Evolutionary conservation across 2,113 vertebrate genomes (phyloP).

Genomic region (Prunella fulvescens): DNA sequence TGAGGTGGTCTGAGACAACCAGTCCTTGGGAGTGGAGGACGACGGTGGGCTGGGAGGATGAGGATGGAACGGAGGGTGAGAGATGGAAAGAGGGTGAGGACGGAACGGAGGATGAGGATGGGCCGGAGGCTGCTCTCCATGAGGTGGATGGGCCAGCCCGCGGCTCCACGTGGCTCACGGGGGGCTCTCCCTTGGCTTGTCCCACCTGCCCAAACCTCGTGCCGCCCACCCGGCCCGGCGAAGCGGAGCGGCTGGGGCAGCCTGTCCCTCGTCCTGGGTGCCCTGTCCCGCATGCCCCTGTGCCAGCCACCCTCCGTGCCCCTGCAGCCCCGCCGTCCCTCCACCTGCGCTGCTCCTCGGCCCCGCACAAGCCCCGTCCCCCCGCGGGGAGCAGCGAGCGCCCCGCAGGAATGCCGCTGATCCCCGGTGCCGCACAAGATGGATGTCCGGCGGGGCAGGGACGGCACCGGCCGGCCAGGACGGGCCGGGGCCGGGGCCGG

Average conservation of each 20-base stretch:
- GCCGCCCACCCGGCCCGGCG: fast-evolving
- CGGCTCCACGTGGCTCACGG: not conserved
- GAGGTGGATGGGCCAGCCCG: not conserved
- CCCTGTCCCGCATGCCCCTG: not conserved
- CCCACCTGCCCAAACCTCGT: not conserved
- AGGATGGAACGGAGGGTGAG: not conserved
- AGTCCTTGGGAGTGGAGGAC: not conserved
- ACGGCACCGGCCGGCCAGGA: too few relatives aligned
- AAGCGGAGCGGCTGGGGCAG: fast-evolving
- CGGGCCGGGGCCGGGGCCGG: too few relatives aligned
- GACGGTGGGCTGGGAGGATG: not conserved
- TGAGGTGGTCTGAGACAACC: fast-evolving
- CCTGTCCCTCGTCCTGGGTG: not conserved
- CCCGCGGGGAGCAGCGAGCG: not conserved
- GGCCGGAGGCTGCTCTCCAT: too few relatives aligned
- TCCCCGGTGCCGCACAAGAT: not conserved
- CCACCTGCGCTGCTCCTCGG: not conserved
- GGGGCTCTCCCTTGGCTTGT: not conserved
- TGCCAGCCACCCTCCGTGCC: not conserved
- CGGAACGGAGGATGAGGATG: not conserved
- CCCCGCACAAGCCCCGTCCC: not conserved
- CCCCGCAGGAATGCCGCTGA: not conserved
- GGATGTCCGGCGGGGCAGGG: not conserved
- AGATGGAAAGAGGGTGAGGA: not conserved
- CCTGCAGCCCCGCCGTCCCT: not conserved